phyloP scores from a whole-genome alignment of 2,113 vertebrate genomes.

The Gymnorhina tibicen region DNA sequence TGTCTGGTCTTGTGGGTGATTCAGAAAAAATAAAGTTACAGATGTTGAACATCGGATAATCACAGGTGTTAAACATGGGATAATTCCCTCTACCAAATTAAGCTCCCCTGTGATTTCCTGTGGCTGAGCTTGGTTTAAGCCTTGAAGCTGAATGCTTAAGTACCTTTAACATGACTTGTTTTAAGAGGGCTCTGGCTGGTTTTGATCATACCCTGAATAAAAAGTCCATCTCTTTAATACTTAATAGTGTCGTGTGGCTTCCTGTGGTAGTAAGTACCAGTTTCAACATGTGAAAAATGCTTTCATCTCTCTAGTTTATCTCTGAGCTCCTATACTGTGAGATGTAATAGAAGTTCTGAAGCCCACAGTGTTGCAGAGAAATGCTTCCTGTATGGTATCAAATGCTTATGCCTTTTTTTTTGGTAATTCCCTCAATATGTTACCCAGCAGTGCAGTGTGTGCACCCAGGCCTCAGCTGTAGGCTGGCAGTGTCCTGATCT shows the following conservation, averaged over 20 bases:
- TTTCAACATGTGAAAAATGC: not conserved
- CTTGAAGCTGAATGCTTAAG: not conserved
- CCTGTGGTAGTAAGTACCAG: not conserved
- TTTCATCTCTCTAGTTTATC: not conserved
- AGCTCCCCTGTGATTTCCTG: not conserved
- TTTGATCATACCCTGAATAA: not conserved
- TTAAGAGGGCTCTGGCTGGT: not conserved
- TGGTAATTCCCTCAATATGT: accelerated
- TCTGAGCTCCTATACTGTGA: not conserved
- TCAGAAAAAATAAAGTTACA: not conserved
- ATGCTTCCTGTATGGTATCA: not conserved
- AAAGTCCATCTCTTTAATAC: not conserved
- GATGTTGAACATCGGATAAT: not conserved
- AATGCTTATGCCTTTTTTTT: not conserved
- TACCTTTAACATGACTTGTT: not conserved
- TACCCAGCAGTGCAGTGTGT: not conserved
- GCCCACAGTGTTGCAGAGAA: not conserved
- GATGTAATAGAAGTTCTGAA: not conserved
- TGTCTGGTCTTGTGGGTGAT: not conserved
- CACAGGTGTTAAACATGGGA: not conserved
- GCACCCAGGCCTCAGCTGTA: not conserved
- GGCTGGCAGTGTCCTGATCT: not conserved
- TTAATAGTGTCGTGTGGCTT: not conserved
- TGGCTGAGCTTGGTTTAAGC: not conserved
- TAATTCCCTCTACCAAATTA: not conserved